phyloP scores from a whole-genome alignment of 2,113 vertebrate genomes.

The Promerops cafer region DNA sequence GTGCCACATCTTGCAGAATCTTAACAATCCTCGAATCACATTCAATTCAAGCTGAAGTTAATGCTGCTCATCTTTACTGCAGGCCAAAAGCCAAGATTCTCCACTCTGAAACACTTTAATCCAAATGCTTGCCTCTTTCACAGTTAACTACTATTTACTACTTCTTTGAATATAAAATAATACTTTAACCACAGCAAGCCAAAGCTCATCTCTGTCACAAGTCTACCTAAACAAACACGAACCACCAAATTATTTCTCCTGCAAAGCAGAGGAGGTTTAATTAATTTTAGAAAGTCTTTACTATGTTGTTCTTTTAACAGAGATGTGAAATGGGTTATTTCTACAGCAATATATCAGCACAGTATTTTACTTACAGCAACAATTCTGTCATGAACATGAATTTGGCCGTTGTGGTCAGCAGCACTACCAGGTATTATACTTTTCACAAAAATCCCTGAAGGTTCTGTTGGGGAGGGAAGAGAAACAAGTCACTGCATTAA shows the following conservation, averaged over 20 bases:
- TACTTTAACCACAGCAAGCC: constrained; percentile 11
- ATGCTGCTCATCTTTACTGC: constrained; percentile 6
- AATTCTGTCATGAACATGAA: constrained; percentile 82
- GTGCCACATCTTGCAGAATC: constrained; percentile 10
- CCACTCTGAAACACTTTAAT: constrained; percentile 16
- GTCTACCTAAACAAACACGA: neutral
- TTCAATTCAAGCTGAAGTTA: neutral
- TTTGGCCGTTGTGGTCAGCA: constrained; percentile 81
- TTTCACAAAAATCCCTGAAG: constrained; percentile 85
- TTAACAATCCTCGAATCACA: neutral
- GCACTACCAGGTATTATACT: constrained; percentile 83
- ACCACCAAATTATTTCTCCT: neutral
- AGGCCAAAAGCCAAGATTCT: constrained; percentile 42
- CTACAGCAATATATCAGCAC: neutral
- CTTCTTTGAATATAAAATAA: constrained; percentile 21
- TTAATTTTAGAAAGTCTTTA: neutral
- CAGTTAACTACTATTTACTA: constrained; percentile 35
- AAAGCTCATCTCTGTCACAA: constrained; percentile 3
- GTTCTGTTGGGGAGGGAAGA: constrained; percentile 51
- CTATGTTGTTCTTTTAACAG: neutral
- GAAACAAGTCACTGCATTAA: neutral
- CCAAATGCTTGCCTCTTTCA: constrained; percentile 2
- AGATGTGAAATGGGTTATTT: neutral
- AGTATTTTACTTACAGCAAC: constrained; percentile 76
- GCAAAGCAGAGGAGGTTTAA: neutral